Evolutionary conservation across 2,888 invertebrate species (phyloP), one percentile per base, ranked within the genome.

Genomic region (Acanthoscelides obtectus): DNA sequence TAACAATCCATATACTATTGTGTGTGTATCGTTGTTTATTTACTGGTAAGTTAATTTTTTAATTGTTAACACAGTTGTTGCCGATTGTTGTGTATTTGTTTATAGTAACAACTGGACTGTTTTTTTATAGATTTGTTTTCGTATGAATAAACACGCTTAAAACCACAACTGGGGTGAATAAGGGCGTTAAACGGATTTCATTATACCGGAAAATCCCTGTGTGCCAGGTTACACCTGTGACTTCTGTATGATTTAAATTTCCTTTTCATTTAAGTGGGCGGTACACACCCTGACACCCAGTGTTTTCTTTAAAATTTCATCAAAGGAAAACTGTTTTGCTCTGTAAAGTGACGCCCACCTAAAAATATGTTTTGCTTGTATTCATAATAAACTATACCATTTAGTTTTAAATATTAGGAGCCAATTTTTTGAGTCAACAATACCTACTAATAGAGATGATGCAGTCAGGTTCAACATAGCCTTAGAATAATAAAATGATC

Each of bases 31-130:
- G 72, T 64, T 71, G 65, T 68, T 22, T 45, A 64, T 66, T 68
- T 70, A 69, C 73, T 72, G 76, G 78, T 78, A 76, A 77, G 78
- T 77, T 69, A 65, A 68, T 66, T 66, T 68, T 74, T 72, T 73
- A 45, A 45, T 45, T 45, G 45, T 45, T 45, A 12, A 45, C 12
- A 45, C 45, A 72, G 70, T 70, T 72, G 71, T 70, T 68, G 72
- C 73, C 74, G 75, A 77, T 78, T 74, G 75, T 75, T 25, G 72
- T 68, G 73, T 69, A 70, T 25, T 21, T 69, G 67, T 70, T 75
- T 45, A 45, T 45, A 45, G 73, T 75, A 74, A 75, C 68, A 67
- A 70, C 69, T 68, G 22, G 64, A 27, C 69, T 69, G 68, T 64
- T 67, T 71, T 71, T 70, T 68, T 22, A 71, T 69, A 19, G 20